phyloP scores from a whole-genome alignment of 2,888 invertebrate species.

The Chrysolina oricalcia region DNA sequence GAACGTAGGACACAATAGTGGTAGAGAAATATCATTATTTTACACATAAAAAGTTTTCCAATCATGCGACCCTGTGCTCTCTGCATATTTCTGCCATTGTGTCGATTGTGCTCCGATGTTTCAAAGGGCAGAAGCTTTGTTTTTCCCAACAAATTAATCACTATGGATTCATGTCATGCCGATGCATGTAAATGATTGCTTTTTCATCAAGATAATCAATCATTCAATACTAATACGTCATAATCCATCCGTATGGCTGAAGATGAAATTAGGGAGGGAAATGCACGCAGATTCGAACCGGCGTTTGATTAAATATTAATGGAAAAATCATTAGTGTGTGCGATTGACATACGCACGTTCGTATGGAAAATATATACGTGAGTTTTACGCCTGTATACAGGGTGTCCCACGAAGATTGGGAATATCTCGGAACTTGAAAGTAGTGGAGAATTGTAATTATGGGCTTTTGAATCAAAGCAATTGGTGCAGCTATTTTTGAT shows the following conservation, averaged over 20 bases:
- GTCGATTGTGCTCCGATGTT: neutral
- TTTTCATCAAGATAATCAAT: constrained; percentile 54
- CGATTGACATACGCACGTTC: neutral
- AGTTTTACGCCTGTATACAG: neutral
- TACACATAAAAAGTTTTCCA: neutral
- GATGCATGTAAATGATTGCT: constrained; percentile 52
- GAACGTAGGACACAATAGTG: no score
- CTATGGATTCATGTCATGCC: constrained; percentile 46
- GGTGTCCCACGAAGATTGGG: no score
- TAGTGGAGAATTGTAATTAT: no score
- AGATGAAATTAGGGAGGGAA: constrained; percentile 17
- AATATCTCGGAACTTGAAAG: no score
- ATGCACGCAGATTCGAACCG: constrained; percentile 7
- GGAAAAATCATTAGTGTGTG: constrained; percentile 29
- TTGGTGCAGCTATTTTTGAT: no score
- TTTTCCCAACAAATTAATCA: constrained; percentile 49
- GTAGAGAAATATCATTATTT: no score
- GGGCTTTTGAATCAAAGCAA: no score
- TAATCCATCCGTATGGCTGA: constrained; percentile 33
- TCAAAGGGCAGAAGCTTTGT: constrained; percentile 42
- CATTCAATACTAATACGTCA: constrained; percentile 49
- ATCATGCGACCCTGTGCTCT: neutral
- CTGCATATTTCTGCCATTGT: constrained; percentile 1
- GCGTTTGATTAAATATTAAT: constrained; percentile 28
- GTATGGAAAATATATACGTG: neutral